A percentile compares a stretch with the other conserved stretches of the same genome.
Conservation (phyloP, 1,140 invertebrate genomes). For the Thaumetopoea pityocampa region DNA sequence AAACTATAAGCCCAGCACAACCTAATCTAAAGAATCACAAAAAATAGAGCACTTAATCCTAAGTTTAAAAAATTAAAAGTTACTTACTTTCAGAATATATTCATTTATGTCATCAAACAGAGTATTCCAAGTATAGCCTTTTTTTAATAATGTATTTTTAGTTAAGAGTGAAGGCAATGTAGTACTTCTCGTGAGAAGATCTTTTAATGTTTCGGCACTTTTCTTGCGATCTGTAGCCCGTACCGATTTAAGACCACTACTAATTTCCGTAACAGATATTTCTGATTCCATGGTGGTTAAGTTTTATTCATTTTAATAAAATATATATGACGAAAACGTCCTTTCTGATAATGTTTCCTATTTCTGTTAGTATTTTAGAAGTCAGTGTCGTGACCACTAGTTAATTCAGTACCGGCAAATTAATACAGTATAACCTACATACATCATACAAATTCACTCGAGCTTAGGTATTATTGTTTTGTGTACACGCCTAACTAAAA, state of each 20-base stretch:
- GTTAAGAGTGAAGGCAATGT: constrained; percentile 47
- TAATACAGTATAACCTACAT: too few relatives aligned
- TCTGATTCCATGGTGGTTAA: constrained; percentile 55
- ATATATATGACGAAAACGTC: too few relatives aligned
- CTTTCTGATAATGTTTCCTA: too few relatives aligned
- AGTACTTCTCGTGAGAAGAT: constrained; percentile 51
- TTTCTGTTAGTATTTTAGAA: too few relatives aligned
- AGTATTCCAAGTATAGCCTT: constrained; percentile 54
- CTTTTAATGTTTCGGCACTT: constrained; percentile 54
- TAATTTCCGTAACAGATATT: constrained; percentile 40
- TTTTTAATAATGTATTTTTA: constrained; percentile 45
- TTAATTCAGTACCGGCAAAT: too few relatives aligned
- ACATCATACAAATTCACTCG: too few relatives aligned
- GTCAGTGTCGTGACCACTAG: too few relatives aligned
- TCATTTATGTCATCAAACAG: constrained; percentile 59
- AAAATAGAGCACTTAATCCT: not conserved
- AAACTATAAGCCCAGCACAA: not conserved
- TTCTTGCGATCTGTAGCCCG: constrained; percentile 53
- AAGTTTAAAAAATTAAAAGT: not conserved
- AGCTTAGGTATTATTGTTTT: too few relatives aligned
- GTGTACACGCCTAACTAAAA: too few relatives aligned
- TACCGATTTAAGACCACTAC: constrained; percentile 36
- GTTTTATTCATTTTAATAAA: too few relatives aligned
- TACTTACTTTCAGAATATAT: constrained; percentile 51
- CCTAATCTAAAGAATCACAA: not conserved